Percentiles rank a stretch among this genome's conserved stretches.
Conservation (phyloP, 2,888 invertebrate species). For the Malthinus seriepunctatus region DNA sequence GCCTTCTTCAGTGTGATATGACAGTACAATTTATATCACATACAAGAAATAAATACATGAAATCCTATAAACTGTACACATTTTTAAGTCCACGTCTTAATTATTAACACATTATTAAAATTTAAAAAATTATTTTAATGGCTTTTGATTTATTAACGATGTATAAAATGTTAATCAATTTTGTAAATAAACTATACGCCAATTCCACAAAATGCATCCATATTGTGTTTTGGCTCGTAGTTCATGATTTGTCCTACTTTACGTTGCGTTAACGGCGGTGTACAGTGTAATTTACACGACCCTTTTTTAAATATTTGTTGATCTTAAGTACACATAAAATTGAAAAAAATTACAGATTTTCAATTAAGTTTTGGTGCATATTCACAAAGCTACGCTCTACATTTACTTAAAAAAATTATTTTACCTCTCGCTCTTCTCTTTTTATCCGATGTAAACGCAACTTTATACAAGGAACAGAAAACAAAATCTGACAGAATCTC, state of each 20-base stretch:
- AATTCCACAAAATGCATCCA: slow-evolving; percentile 24
- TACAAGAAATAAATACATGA: not conserved
- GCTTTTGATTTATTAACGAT: slow-evolving; percentile 6
- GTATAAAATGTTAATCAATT: slow-evolving; percentile 5
- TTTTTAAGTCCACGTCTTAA: not conserved
- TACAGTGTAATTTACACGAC: no score
- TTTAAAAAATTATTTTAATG: slow-evolving; percentile 8
- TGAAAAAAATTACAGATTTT: no score
- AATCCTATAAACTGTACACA: slow-evolving; percentile 10
- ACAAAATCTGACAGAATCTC: no score
- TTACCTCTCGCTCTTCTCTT: no score
- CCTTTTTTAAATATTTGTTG: no score
- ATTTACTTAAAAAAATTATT: no score
- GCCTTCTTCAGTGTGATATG: slow-evolving; percentile 9
- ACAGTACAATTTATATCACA: slow-evolving; percentile 18
- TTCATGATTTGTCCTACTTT: slow-evolving; percentile 20
- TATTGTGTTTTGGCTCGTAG: slow-evolving; percentile 28
- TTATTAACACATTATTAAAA: not conserved
- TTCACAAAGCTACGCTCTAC: no score
- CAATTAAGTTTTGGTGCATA: no score
- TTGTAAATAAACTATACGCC: slow-evolving; percentile 16
- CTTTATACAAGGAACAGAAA: no score
- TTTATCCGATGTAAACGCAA: no score
- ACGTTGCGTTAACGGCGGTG: slow-evolving; percentile 6
- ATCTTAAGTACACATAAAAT: no score